phyloP scores from a whole-genome alignment of 2,113 vertebrate species.

The Heteronetta atricapilla region DNA sequence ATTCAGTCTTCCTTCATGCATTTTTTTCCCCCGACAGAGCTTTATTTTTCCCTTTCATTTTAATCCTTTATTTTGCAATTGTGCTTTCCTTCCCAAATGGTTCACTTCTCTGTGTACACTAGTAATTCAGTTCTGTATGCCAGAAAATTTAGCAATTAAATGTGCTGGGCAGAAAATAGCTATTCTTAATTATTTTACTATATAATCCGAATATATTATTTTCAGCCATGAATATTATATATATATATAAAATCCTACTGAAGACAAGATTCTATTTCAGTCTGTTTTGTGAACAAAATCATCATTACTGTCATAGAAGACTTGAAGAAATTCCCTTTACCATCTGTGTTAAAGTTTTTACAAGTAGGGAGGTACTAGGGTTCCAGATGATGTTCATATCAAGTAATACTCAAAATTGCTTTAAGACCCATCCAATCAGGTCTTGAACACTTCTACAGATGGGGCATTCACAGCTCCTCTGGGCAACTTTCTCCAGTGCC shows the following conservation, averaged over 20 bases:
- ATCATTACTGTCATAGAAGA: slow-evolving; percentile 26
- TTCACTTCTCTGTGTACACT: slow-evolving; percentile 6
- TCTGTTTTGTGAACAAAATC: slow-evolving; percentile 26
- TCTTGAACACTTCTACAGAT: too few species aligned
- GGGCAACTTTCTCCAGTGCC: too few species aligned
- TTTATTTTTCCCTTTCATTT: background rate
- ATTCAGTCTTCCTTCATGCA: slow-evolving; percentile 29
- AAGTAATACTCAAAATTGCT: background rate
- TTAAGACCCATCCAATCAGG: too few species aligned
- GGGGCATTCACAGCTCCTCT: too few species aligned
- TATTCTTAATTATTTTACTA: slow-evolving; percentile 52
- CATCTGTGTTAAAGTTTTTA: slow-evolving; percentile 33
- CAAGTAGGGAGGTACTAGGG: background rate
- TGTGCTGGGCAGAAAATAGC: background rate
- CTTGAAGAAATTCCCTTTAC: slow-evolving; percentile 22
- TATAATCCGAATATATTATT: slow-evolving; percentile 34
- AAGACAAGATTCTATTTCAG: background rate
- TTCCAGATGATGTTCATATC: background rate
- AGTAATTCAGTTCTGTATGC: slow-evolving; percentile 49
- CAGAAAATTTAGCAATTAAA: slow-evolving; percentile 54
- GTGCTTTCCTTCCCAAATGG: background rate
- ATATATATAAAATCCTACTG: background rate
- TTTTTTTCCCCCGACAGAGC: background rate
- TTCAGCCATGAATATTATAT: background rate
- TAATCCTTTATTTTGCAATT: slow-evolving; percentile 37